Evolutionary conservation across 1,140 invertebrate genomes (phyloP), one percentile per base, ranked within the genome.

Genomic region (Euschistus heros): DNA sequence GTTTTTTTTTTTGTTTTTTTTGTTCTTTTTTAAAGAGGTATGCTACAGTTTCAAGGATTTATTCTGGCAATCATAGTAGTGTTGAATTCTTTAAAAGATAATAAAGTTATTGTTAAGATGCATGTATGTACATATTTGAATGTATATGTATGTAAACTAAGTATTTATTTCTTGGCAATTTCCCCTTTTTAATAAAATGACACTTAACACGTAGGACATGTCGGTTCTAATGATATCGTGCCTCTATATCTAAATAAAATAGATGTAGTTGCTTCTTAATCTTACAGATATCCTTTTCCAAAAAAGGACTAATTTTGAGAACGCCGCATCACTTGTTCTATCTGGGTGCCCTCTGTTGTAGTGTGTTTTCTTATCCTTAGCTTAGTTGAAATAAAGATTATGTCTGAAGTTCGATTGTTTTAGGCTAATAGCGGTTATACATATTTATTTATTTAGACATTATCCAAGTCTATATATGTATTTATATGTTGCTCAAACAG

Each of bases 101-200:
- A 57, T 57, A 27, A 57, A 57, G 14, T 57, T 17, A 17, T 57
- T 57, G 4, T 18, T 57, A 24, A 24, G 18, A 27, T 26, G 26
- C 24, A 24, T 57, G 54, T 50, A 20, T 57, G 54, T 57, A 57
- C 15, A 57, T 57, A 57, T 26, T 24, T 26, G 5, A 8, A 57
- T 57, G 24, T 50, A 18, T 22, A 50, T 57, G 54, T 57, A 57
- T 57, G 24, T 57, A 57, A 24, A 57, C 14, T 57, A 57, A 57
- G 6, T 26, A 24, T 24, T 57, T 57, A 24, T 57, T 26, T 57
- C 33, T 1, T 37, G 33, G 33, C 33, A 37, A 37, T 37, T 6
- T 37, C 1, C 33, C 33, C 33, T 57, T 57, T 57, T 57, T 57
- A 57, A 27, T 22, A 57, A 57, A 13, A 24, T 57, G 47, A 50